Base-by-base conservation (phyloP, 2,888 invertebrate genomes). In the Cephus pulcher region DNA sequence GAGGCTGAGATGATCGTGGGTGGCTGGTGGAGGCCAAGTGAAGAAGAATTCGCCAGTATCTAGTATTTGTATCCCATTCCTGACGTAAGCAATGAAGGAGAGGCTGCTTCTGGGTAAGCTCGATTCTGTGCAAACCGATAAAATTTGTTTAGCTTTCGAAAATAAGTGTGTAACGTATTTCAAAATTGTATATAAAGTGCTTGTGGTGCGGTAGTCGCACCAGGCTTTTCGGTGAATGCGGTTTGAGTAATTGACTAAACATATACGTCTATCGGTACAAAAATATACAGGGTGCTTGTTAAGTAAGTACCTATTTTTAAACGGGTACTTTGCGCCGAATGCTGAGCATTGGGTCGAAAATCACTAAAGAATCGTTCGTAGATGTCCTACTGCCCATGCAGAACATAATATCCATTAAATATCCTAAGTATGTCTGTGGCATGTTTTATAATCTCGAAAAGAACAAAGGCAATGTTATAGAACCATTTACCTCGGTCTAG, bases 181-280 rank as follows among this genome's bases (percentile, higher is more conserved):
- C 71, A 34, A 71, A 71, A 71, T 71, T 71, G 32, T 71, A 33
- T 34, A 34, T 34, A 56, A 56, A 56, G 56, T 56, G 56, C 56
- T 56, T 56, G 56, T 56, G 56, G 56, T 56, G 56, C 23, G 56
- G 56, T 9, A 56, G 56, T 56, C 56, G 23, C 56, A 56, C 56
- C 56, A 23, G 56, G 71, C 71, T 34, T 71, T 71, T 71, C 71
- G 71, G 71, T 34, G 74, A 37, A 35, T 35, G 34, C 74, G 34
- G 74, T 37, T 37, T 74, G 74, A 74, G 35, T 74, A 74, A 74
- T 74, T 74, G 74, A 74, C 74, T 37, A 74, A 74, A 74, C 74
- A 74, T 35, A 35, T 37, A 37, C 74, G 74, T 74, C 35, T 30
- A 74, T 74, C 35, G 34, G 30, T 74, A 37, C 74, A 23, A 74